Evolutionary conservation across 1,140 invertebrate species (phyloP).

Genomic region (Drosophila pectinifera): DNA sequence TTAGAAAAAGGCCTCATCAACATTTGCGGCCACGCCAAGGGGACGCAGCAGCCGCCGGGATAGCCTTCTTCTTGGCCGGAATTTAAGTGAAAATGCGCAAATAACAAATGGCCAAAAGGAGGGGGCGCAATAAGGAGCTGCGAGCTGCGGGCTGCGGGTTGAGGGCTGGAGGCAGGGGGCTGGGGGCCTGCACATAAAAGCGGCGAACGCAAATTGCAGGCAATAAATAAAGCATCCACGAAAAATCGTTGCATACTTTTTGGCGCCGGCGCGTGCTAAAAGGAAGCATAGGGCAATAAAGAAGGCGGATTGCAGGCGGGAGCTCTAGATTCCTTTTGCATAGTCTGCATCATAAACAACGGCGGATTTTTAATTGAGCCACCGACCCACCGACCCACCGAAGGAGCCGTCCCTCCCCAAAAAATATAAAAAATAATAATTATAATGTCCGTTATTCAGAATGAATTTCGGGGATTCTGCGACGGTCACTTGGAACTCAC

Average conservation of each 20-base stretch:
- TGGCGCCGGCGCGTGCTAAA: conserved; percentile 32
- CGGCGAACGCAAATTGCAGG: conserved; percentile 66
- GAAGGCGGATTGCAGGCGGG: conserved; percentile 4
- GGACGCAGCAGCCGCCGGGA: conserved; percentile 2
- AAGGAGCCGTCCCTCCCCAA: neutral
- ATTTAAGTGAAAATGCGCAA: conserved; percentile 43
- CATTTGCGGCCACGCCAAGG: conserved; percentile 38
- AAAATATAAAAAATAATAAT: conserved; percentile 3
- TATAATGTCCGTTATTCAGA: neutral
- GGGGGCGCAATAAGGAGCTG: neutral
- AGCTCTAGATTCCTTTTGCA: neutral
- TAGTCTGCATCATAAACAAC: conserved; percentile 43
- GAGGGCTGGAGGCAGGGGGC: no score
- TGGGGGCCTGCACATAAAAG: conserved; percentile 58
- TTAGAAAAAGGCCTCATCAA: conserved; percentile 69
- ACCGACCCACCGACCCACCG: neutral
- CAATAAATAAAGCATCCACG: conserved; percentile 75
- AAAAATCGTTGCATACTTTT: conserved; percentile 73
- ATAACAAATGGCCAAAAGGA: conserved; percentile 17
- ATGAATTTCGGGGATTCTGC: no score
- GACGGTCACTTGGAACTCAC: conserved; percentile 13
- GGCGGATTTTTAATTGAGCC: conserved; percentile 45
- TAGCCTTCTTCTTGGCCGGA: conserved; percentile 28
- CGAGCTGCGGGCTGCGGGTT: conserved; percentile 1
- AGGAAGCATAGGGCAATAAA: conserved; percentile 12